phyloP scores from a whole-genome alignment of 2,888 invertebrate species.

The Meandrusa payeni region DNA sequence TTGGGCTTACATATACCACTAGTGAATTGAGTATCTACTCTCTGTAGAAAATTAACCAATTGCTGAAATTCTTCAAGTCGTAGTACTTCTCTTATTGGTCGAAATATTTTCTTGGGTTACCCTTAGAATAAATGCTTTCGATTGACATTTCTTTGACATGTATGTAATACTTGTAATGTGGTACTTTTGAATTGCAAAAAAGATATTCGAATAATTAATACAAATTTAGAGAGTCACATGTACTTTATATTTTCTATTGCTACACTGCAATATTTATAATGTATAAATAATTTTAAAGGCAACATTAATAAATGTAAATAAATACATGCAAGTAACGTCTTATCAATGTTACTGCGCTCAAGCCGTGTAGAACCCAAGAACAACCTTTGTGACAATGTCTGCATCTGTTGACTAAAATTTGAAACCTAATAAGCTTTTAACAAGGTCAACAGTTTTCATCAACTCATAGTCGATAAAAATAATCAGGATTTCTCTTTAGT shows the following conservation, averaged over 20 bases:
- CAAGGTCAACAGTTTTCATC: slow-evolving; percentile 82
- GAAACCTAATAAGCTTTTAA: slow-evolving; percentile 81
- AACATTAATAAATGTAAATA: slow-evolving; percentile 2
- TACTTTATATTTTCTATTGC: neutral
- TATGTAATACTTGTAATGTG: slow-evolving; percentile 45
- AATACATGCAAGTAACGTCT: slow-evolving; percentile 20
- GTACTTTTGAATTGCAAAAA: slow-evolving; percentile 30
- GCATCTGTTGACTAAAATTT: slow-evolving; percentile 81
- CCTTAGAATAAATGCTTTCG: slow-evolving; percentile 23
- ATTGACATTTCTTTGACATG: slow-evolving; percentile 39
- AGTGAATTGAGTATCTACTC: neutral
- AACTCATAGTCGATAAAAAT: slow-evolving; percentile 72
- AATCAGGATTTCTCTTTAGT: slow-evolving; percentile 66
- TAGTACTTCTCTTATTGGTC: slow-evolving; percentile 27
- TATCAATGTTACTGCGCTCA: slow-evolving; percentile 51
- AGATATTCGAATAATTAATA: slow-evolving; percentile 3
- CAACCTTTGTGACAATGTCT: slow-evolving; percentile 77
- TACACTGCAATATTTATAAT: neutral
- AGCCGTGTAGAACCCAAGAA: slow-evolving; percentile 52
- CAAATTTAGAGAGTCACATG: neutral
- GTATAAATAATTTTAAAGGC: neutral
- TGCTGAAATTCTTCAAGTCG: slow-evolving; percentile 6
- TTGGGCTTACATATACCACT: neutral
- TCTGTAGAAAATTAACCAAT: slow-evolving; percentile 18
- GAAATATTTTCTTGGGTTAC: slow-evolving; percentile 23